Evolutionary conservation across 2,797 vertebrate species (phyloP).

Genomic region (Cuculus canorus): DNA sequence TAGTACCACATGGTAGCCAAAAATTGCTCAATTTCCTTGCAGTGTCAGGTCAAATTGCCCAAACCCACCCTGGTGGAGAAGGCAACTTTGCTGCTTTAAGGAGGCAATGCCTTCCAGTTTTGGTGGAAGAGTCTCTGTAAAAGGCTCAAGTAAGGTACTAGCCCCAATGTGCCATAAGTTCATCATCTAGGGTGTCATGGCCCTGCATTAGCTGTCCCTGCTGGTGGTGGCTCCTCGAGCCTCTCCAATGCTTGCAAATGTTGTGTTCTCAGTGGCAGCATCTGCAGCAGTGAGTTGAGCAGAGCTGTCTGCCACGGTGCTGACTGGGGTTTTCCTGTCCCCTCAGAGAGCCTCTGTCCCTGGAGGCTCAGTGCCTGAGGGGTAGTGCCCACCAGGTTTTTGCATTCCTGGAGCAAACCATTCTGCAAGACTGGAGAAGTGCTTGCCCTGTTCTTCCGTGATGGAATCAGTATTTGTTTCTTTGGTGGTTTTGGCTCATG

Average conservation of each 20-base stretch:
- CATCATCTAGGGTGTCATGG: background rate
- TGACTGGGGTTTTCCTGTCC: background rate
- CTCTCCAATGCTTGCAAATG: background rate
- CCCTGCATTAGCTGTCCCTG: background rate
- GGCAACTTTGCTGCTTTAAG: background rate
- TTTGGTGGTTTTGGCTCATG: background rate
- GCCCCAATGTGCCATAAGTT: rapidly evolving
- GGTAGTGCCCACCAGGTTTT: background rate
- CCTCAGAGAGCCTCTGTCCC: background rate
- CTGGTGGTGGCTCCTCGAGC: rapidly evolving
- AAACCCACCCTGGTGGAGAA: background rate
- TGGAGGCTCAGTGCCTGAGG: background rate
- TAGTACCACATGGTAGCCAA: background rate
- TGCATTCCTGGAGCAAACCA: background rate
- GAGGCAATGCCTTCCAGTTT: background rate
- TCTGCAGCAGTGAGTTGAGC: background rate
- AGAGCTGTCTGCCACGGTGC: background rate
- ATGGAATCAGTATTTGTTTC: background rate
- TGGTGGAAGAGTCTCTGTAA: background rate
- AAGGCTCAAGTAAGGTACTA: background rate
- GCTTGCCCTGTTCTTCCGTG: background rate
- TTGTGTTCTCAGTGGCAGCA: background rate
- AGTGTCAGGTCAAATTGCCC: background rate
- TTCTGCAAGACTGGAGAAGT: background rate
- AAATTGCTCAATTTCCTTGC: background rate